Evolutionary conservation across 2,888 invertebrate genomes (phyloP).

Genomic region (Fissipunctia ypsillon): DNA sequence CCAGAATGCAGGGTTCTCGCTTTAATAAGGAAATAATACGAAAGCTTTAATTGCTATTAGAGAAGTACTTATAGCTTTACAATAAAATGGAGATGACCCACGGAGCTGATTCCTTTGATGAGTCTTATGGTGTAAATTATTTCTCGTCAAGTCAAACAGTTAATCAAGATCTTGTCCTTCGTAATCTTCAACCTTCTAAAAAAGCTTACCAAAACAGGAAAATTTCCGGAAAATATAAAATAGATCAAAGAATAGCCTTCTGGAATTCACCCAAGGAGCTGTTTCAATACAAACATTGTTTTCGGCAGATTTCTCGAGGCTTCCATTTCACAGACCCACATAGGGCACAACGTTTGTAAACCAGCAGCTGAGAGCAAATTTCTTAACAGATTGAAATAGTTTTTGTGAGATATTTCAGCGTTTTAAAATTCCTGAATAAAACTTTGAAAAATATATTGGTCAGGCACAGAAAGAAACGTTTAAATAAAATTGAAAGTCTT

Average conservation of each 20-base stretch:
- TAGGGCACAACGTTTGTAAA: neutral
- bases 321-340: conserved; percentile 26
- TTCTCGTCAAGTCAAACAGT: neutral
- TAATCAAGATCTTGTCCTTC: neutral
- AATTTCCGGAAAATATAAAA: neutral
- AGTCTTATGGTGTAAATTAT: neutral
- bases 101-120: neutral
- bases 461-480: neutral
- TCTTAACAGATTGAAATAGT: conserved; percentile 8
- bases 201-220: neutral
- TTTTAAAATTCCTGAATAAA: neutral
- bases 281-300: conserved; percentile 26
- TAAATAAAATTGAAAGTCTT: conserved; percentile 6
- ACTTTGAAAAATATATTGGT: neutral
- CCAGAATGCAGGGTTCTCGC: neutral
- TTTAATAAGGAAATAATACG: neutral
- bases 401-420: neutral
- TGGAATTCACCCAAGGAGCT: conserved; percentile 11
- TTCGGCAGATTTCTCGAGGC: conserved; percentile 18
- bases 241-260: conserved; percentile 20
- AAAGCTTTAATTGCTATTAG: neutral
- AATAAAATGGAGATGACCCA: neutral
- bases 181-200: neutral
- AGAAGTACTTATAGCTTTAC: neutral
- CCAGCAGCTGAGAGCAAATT: neutral